phyloP scores from a whole-genome alignment of 1,140 invertebrate genomes.

The Agrilus planipennis region DNA sequence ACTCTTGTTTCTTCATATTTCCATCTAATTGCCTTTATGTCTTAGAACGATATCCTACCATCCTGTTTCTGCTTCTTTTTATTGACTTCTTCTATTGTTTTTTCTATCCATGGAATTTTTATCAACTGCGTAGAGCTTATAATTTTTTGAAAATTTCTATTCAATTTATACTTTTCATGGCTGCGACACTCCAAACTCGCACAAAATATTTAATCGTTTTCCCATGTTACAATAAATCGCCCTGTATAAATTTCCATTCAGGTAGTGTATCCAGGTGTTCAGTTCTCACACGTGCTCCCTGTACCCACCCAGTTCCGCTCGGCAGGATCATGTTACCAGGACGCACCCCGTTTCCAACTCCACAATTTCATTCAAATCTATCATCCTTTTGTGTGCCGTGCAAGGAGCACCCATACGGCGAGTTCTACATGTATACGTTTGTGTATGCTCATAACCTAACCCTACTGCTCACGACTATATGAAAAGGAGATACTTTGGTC shows the following conservation, averaged over 20 bases:
- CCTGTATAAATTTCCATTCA: neutral
- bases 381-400: neutral
- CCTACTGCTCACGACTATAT: no score
- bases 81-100: neutral
- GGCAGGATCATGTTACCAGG: constrained; percentile 22
- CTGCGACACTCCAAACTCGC: neutral
- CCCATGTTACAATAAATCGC: neutral
- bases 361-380: constrained; percentile 11
- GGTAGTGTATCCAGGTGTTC: constrained; percentile 20
- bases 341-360: constrained; percentile 11
- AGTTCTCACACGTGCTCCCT: constrained; percentile 27
- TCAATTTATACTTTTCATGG: neutral
- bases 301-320: constrained; percentile 28
- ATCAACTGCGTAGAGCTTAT: neutral
- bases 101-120: neutral
- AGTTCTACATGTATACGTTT: neutral
- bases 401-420: neutral
- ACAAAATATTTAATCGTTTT: neutral
- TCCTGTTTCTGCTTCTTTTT: neutral
- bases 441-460: neutral
- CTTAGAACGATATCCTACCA: neutral
- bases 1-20: neutral
- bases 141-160: neutral
- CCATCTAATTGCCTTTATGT: neutral
- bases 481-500: neutral